These are phyloP conservation scores for Halichoerus grypus DNA, from an alignment of 2,113 vertebrate species.

Conservation along the genomic window DNA sequence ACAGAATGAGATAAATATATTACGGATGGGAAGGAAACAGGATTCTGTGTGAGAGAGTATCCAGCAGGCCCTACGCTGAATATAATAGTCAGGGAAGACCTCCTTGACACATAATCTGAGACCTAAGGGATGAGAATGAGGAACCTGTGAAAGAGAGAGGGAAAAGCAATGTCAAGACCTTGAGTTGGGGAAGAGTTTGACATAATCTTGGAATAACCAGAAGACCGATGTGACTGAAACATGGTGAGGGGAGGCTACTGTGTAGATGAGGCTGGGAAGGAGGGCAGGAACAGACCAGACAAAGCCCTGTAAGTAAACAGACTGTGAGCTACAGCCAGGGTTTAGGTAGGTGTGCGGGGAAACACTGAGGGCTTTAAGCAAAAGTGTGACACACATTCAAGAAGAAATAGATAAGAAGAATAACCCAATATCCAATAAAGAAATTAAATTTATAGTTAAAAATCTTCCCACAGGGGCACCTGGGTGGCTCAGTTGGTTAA, in stretches of 20 bases:
- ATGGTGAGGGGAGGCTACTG: not conserved
- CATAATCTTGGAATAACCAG: not conserved
- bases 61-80: not conserved
- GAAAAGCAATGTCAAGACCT: not conserved
- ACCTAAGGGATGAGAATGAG: not conserved
- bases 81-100: not conserved
- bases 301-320: too few species aligned
- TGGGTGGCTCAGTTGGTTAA: not conserved
- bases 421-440: not conserved
- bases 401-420: not conserved
- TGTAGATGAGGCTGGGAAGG: not conserved
- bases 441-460: conserved; percentile 6
- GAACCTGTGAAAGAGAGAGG: not conserved
- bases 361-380: not conserved
- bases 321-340: not conserved
- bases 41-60: not conserved
- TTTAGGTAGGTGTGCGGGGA: not conserved
- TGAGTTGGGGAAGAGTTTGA: not conserved
- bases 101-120: not conserved
- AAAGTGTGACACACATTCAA: not conserved
- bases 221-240: not conserved
- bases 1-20: not conserved
- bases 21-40: not conserved
- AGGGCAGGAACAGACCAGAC: not conserved
- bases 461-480: not conserved